A percentile compares a stretch with the other conserved stretches of the same genome.
Evolutionary conservation across 2,888 invertebrate genomes (phyloP).

Genomic region (Calameuta filiformis): DNA sequence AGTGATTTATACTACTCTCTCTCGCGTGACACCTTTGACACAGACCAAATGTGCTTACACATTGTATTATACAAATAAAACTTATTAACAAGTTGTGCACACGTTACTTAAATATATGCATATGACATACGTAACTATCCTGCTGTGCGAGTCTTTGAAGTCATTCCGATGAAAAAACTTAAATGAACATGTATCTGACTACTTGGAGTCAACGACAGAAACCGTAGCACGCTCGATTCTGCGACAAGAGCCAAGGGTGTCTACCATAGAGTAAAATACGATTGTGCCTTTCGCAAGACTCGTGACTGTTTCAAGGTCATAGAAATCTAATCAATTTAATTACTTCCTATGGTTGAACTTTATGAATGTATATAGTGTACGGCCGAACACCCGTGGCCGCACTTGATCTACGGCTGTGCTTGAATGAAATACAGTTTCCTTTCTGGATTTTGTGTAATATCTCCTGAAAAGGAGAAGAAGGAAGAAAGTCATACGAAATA

Average conservation of each 20-base stretch:
- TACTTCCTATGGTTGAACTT: constrained; percentile 14
- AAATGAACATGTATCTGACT: background rate
- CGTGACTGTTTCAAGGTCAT: constrained; percentile 49
- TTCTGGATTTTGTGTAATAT: background rate
- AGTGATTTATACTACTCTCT: no score
- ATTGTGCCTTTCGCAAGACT: constrained; percentile 24
- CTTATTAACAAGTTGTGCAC: no score
- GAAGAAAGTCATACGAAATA: background rate
- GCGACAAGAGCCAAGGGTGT: background rate
- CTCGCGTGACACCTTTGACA: no score
- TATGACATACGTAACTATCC: no score
- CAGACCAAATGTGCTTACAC: no score
- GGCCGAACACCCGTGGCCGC: background rate
- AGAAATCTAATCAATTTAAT: constrained; percentile 42
- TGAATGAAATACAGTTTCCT: background rate
- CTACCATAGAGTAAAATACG: background rate
- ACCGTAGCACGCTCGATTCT: background rate
- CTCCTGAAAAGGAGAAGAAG: background rate
- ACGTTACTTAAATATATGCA: no score
- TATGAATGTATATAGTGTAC: constrained; percentile 16
- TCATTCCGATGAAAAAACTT: background rate
- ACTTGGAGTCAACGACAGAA: background rate
- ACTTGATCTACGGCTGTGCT: background rate
- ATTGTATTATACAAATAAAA: no score
- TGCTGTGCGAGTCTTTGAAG: no score